phyloP scores from a whole-genome alignment of 2,113 vertebrate species.

The Sialia sialis region DNA sequence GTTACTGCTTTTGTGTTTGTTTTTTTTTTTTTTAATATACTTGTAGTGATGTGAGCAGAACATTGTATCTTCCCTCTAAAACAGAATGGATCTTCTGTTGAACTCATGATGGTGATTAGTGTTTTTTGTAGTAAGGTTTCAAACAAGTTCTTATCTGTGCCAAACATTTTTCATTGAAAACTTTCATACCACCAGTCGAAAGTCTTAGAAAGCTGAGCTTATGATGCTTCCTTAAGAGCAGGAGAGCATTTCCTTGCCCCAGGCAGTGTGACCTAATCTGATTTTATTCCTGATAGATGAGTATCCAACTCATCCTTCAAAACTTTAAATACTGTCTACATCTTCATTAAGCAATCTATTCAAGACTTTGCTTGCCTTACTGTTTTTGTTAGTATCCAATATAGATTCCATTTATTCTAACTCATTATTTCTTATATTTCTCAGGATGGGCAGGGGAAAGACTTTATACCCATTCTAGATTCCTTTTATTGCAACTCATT shows the following conservation, averaged over 20 bases:
- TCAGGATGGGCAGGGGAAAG: not conserved
- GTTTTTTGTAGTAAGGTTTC: not conserved
- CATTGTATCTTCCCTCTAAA: not conserved
- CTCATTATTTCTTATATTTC: not conserved
- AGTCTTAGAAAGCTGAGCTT: not conserved
- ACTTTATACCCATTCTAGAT: not conserved
- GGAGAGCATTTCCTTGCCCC: not conserved
- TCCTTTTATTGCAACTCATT: not conserved
- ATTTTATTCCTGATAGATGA: not conserved
- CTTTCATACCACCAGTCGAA: not conserved
- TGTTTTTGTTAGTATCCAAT: not conserved
- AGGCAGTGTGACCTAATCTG: not conserved
- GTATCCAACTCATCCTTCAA: not conserved
- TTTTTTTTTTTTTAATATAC: not conserved
- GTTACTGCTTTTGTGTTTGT: not conserved
- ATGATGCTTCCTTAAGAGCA: not conserved
- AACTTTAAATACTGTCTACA: not conserved
- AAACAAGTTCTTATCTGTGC: not conserved
- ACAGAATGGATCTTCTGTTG: not conserved
- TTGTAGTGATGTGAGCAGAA: not conserved
- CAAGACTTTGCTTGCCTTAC: not conserved
- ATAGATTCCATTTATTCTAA: not conserved
- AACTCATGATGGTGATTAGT: not conserved
- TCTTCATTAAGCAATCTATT: not conserved
- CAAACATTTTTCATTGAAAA: not conserved